Conservation (phyloP, 2,888 invertebrate genomes). For the Nowickia ferox region DNA sequence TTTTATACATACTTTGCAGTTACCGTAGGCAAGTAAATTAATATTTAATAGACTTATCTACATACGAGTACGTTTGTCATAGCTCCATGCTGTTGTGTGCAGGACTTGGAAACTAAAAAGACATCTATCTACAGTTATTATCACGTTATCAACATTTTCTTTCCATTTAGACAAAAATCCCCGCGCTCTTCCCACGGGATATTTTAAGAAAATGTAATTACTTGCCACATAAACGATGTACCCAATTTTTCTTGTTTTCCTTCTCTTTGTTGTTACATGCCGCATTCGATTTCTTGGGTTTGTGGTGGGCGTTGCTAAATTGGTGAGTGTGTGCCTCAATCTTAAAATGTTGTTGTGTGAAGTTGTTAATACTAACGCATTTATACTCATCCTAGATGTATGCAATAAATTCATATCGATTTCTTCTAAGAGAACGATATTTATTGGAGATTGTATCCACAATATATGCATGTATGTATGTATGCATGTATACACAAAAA, state of each 20-base stretch:
- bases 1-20: neutral
- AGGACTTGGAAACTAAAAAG: neutral
- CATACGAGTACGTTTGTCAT: neutral
- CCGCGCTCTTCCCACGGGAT: neutral
- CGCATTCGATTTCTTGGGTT: slow-evolving; percentile 27
- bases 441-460: slow-evolving; percentile 45
- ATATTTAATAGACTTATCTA: too few species aligned
- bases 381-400: slow-evolving; percentile 57
- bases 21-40: neutral
- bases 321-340: neutral
- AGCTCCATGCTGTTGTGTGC: neutral
- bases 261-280: neutral
- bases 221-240: neutral
- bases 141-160: neutral
- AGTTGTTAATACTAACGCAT: slow-evolving; percentile 40
- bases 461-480: neutral
- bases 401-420: slow-evolving; percentile 72
- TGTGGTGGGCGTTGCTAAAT: slow-evolving; percentile 7
- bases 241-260: neutral
- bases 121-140: neutral
- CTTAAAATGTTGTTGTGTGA: slow-evolving; percentile 12
- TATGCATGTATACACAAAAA: neutral
- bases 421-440: slow-evolving; percentile 62
- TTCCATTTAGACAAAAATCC: neutral
- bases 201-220: neutral